Percentiles rank a stretch among this genome's conserved stretches.
Evolutionary conservation across 2,113 vertebrate genomes (phyloP).

Genomic region (Nannobrachium achirus): DNA sequence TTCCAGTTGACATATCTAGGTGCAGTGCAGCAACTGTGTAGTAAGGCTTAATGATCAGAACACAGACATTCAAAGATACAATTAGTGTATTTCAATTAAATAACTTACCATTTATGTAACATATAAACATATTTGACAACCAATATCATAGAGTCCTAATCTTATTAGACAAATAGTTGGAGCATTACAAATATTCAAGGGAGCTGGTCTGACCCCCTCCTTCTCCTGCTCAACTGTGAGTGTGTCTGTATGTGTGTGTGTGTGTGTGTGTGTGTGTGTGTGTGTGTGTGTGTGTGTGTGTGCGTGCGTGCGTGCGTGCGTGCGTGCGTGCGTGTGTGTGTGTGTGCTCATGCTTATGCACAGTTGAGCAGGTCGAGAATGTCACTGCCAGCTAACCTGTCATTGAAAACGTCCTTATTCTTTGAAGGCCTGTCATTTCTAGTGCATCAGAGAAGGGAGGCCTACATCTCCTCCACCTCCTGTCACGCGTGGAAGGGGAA

Average conservation of each 20-base stretch:
- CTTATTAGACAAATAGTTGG: too few species aligned
- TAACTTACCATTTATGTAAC: constrained; percentile 5
- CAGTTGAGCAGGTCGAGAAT: constrained; percentile 11
- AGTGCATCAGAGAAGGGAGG: constrained; percentile 68
- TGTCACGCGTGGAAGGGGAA: constrained; percentile 37
- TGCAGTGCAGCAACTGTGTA: constrained; percentile 28
- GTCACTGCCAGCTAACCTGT: constrained; percentile 64
- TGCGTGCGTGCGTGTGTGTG: too few species aligned
- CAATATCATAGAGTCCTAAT: too few species aligned
- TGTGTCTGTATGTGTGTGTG: neutral
- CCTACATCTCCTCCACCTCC: neutral
- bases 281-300: constrained; percentile 23
- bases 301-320: constrained; percentile 26
- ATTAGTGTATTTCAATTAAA: constrained; percentile 6
- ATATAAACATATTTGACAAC: constrained; percentile 9
- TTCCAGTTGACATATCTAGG: constrained; percentile 53
- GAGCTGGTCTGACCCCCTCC: too few species aligned
- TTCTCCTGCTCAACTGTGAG: too few species aligned
- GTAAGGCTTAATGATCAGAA: constrained; percentile 33
- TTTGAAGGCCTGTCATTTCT: constrained; percentile 72
- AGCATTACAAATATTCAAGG: too few species aligned
- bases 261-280: neutral
- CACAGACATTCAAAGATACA: neutral
- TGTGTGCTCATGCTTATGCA: neutral
- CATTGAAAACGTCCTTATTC: constrained; percentile 65